Evolutionary conservation across 2,797 vertebrate species (phyloP).

Genomic region (Xiphophorus birchmanni): DNA sequence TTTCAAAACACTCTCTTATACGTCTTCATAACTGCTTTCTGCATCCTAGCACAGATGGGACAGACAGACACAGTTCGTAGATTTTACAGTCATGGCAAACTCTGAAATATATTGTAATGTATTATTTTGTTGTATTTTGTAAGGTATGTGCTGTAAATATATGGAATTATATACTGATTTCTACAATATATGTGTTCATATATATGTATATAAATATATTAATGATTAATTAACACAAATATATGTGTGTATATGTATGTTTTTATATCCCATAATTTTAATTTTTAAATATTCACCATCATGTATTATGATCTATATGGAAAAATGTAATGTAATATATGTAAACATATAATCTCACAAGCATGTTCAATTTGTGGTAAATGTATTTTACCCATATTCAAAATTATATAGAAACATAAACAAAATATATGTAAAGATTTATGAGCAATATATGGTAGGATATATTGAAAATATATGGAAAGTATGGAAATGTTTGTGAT

Average conservation of each 20-base stretch:
- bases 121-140: neutral
- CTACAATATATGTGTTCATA: neutral
- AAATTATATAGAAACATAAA: neutral
- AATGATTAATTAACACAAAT: neutral
- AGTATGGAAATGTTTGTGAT: neutral
- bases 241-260: neutral
- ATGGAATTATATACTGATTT: neutral
- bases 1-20: neutral
- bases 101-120: neutral
- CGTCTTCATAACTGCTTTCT: neutral
- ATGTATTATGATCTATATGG: neutral
- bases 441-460: neutral
- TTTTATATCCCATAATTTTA: neutral
- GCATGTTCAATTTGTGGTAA: neutral
- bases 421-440: neutral
- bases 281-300: neutral
- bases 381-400: neutral
- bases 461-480: neutral
- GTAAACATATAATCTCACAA: neutral
- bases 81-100: neutral
- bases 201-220: neutral
- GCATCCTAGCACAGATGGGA: neutral
- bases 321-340: neutral
- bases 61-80: neutral
- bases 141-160: neutral